Percentiles rank a stretch among this genome's conserved stretches.
These are phyloP conservation scores for Tupaia chinensis DNA, from an alignment of 2,113 vertebrate species.

Conservation along the genomic window DNA sequence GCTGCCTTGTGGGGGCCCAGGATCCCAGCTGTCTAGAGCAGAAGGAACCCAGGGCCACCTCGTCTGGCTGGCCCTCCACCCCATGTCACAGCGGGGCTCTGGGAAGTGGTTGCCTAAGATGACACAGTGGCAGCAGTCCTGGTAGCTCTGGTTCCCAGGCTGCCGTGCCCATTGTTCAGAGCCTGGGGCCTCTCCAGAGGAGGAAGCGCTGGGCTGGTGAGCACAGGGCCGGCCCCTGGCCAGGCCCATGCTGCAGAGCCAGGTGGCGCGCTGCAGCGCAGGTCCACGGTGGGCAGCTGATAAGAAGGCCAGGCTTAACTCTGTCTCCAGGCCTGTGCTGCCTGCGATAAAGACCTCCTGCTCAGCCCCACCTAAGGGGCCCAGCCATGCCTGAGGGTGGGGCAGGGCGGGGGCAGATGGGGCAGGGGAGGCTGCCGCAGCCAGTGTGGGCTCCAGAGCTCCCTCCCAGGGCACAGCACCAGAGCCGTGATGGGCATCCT, in stretches of 20 bases:
- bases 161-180: neutral
- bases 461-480: neutral
- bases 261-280: neutral
- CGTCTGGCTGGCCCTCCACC: neutral
- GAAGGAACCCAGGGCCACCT: neutral
- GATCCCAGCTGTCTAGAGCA: neutral
- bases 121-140: neutral
- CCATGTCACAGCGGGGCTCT: neutral
- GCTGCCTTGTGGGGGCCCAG: too few species aligned
- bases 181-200: neutral
- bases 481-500: neutral
- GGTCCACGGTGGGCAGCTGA: slow-evolving; percentile 24
- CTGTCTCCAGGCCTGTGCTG: neutral
- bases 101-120: neutral
- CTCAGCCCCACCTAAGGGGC: neutral
- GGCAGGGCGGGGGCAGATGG: neutral
- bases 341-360: slow-evolving; percentile 59
- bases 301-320: slow-evolving; percentile 50
- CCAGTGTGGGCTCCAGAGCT: neutral
- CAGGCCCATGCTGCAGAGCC: neutral
- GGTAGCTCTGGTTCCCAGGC: neutral
- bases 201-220: neutral
- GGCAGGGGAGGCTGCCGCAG: neutral
- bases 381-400: slow-evolving; percentile 16
- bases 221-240: neutral